These are phyloP conservation scores for Antheraea yamamai DNA, from an alignment of 2,888 invertebrate genomes.

Conservation along the genomic window DNA sequence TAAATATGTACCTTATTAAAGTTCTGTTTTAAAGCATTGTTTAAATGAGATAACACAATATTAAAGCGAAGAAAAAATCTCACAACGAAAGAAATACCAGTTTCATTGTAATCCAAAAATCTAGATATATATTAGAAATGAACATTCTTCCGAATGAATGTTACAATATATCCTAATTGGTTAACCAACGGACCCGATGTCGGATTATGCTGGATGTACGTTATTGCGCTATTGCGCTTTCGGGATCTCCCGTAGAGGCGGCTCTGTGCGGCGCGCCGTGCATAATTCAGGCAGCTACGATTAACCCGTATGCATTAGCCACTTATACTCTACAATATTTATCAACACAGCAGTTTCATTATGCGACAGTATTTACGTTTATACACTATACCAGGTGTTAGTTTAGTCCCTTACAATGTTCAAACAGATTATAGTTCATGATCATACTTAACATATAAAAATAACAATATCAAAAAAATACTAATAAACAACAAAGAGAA, in stretches of 20 bases:
- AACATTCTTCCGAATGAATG: constrained; percentile 23
- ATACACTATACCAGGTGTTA: background rate
- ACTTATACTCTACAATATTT: constrained; percentile 22
- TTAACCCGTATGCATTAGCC: constrained; percentile 50
- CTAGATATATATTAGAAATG: constrained; percentile 16
- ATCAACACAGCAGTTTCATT: constrained; percentile 14
- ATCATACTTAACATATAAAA: too few relatives aligned
- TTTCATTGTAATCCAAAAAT: constrained; percentile 4
- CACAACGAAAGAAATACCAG: background rate
- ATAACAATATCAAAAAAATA: too few relatives aligned
- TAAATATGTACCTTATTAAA: too few relatives aligned
- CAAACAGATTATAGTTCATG: too few relatives aligned
- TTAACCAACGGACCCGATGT: constrained; percentile 56
- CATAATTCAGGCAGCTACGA: constrained; percentile 59
- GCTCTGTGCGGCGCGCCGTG: constrained; percentile 45
- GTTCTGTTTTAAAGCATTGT: too few relatives aligned
- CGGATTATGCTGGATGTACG: constrained; percentile 64
- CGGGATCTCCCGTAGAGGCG: constrained; percentile 57
- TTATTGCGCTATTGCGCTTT: constrained; percentile 70
- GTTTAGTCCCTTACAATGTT: too few relatives aligned
- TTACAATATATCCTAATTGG: constrained; percentile 61
- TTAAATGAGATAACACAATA: background rate
- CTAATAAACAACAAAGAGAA: too few relatives aligned
- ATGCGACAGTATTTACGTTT: background rate
- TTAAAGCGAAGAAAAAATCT: background rate